Base-by-base conservation (phyloP, 2,113 vertebrate genomes). In the Pagrus major region DNA sequence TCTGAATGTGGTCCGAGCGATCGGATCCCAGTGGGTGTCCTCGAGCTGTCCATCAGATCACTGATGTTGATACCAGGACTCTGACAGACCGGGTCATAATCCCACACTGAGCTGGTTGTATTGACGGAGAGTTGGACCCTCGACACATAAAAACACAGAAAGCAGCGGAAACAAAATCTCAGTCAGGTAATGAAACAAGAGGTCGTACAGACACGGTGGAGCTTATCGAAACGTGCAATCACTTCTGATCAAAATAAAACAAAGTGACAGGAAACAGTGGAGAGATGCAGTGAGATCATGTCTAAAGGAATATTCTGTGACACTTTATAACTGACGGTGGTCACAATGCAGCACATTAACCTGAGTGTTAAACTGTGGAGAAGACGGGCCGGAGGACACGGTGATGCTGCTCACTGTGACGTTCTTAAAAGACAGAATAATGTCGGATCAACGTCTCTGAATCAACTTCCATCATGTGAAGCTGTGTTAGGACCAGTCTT, bases 341-440 rank as follows among this genome's bases (percentile, higher is more conserved):
- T 68, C 65, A 0, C 1, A 12, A 16, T 14, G 61, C 78, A 84
- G 80, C 80, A 31, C 74, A 11, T 86, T 21, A 68, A 71, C 69
- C 78, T 71, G 79, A 87, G 76, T 20, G 52, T 39, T 47, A 33
- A 63, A 41, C 65, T 9, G 59, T 44, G 44, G 71, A 44, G 31
- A 15, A 12, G 12, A 14, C 37, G 5, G 67, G 1, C 1, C n/a
- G n/a, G 15, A 18, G 71, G 21, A 51, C 59, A 74, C 71, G 33
- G 72, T 25, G 23, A 54, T 44, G 37, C 58, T 37, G 55, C 4
- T 3, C n/a, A n/a, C n/a, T n/a, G n/a, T n/a, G n/a, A n/a, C n/a
- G n/a, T n/a, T n/a, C n/a, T n/a, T n/a, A n/a, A n/a, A n/a, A n/a
- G n/a, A n/a, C n/a, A n/a, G n/a, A n/a, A n/a, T n/a, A n/a, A n/a